Conservation (phyloP, 2,113 vertebrate species). For the pig (Sus scrofa) region T2T-Sscrofa CM000830.6:53172501-53173000, state of each 20-base stretch:
- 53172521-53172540: too few species aligned
- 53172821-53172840: neutral
- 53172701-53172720: neutral
- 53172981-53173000: neutral
- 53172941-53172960: neutral
- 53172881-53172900: neutral
- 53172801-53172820: neutral
- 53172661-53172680: too few species aligned
- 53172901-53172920: neutral
- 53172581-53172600: neutral
- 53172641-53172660: too few species aligned
- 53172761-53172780: neutral
- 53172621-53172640: neutral
- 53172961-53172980: neutral
- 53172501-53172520: too few species aligned
- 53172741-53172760: neutral
- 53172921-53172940: neutral
- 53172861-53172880: neutral
- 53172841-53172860: neutral
- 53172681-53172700: too few species aligned
- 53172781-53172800: neutral
- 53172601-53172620: neutral
- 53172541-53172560: too few species aligned
- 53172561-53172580: too few species aligned
- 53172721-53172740: neutral